These are phyloP conservation scores for Callinectes sapidus DNA, from an alignment of 2,888 invertebrate species.

Conservation along the genomic window DNA sequence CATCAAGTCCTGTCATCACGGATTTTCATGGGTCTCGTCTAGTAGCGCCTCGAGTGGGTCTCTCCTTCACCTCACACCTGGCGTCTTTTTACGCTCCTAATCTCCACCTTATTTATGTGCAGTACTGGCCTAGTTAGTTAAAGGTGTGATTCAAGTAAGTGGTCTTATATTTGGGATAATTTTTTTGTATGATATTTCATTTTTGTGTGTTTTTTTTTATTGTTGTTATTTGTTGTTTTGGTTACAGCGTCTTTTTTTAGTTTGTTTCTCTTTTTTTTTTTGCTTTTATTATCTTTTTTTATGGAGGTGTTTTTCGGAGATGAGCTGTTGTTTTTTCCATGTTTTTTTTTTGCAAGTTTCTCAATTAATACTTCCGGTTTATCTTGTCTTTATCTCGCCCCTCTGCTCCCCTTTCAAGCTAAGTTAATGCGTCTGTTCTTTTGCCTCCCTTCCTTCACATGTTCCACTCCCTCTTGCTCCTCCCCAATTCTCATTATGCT, in stretches of 20 bases:
- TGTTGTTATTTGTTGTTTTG: neutral
- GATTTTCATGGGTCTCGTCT: constrained; percentile 24
- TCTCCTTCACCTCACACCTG: constrained; percentile 30
- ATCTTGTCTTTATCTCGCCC: neutral
- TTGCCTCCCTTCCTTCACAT: neutral
- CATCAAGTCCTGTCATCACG: constrained; percentile 18
- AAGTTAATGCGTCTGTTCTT: neutral
- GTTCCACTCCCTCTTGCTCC: neutral
- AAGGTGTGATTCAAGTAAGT: neutral
- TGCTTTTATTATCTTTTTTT: neutral
- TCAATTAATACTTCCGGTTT: constrained; percentile 15
- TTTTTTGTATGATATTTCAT: neutral
- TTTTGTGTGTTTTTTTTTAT: neutral
- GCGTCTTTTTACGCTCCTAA: constrained; percentile 46
- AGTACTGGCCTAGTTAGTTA: neutral
- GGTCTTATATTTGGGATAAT: neutral
- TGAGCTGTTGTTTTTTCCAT: neutral
- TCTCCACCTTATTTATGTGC: constrained; percentile 1
- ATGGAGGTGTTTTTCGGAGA: neutral
- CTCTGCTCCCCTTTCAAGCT: neutral
- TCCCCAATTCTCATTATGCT: neutral
- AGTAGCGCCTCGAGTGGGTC: constrained; percentile 20
- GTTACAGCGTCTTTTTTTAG: too few relatives aligned
- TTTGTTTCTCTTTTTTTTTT: neutral
- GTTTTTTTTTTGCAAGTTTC: neutral